Conservation (phyloP, 2,113 vertebrate genomes). For the Gulo gulo region DNA sequence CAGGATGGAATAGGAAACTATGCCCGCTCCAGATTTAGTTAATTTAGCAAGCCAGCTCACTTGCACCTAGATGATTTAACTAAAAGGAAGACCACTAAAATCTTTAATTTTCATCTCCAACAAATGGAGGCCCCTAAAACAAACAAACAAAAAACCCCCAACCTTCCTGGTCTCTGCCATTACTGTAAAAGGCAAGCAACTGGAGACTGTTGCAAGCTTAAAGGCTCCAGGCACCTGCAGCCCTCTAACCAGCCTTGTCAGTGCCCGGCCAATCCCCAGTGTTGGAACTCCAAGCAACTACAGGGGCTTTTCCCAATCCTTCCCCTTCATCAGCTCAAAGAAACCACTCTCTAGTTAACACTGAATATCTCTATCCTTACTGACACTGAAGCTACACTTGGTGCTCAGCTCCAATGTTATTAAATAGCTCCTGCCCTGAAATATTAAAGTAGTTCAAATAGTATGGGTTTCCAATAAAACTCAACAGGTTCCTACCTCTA, state of each 20-base stretch:
- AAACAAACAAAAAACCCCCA: not conserved
- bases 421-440: not conserved
- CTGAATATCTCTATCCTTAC: not conserved
- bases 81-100: not conserved
- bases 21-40: not conserved
- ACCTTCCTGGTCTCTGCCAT: not conserved
- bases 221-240: not conserved
- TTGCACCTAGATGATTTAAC: not conserved
- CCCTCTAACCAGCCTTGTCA: not conserved
- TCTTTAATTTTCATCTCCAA: not conserved
- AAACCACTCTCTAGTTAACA: not conserved
- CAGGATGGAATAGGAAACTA: not conserved
- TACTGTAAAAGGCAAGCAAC: not conserved
- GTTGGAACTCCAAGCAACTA: not conserved
- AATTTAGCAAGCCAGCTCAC: not conserved
- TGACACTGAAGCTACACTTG: not conserved
- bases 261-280: not conserved
- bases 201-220: not conserved
- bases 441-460: not conserved
- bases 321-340: not conserved
- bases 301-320: not conserved
- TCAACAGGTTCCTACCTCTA: not conserved
- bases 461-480: not conserved
- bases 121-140: not conserved
- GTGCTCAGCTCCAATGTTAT: not conserved